Conservation (phyloP, 1,140 invertebrate genomes). For the Neodiprion virginianus region DNA sequence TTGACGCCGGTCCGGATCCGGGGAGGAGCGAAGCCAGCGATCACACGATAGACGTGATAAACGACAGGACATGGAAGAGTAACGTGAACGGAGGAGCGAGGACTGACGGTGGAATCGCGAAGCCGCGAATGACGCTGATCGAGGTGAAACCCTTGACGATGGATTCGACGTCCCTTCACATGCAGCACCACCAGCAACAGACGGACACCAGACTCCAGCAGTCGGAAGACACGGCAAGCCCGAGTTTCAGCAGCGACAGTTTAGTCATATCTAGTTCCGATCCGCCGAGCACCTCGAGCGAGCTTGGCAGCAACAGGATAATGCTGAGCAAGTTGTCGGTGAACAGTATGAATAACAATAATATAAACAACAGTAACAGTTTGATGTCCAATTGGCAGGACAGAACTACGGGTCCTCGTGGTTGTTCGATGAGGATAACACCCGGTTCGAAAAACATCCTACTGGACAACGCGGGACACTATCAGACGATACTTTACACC, state of each 20-base stretch:
- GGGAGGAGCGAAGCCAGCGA: background rate
- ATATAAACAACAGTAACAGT: constrained; percentile 18
- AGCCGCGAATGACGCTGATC: constrained; percentile 46
- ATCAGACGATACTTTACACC: constrained; percentile 72
- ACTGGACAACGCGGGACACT: constrained; percentile 75
- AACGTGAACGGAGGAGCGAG: background rate
- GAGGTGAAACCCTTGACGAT: constrained; percentile 44
- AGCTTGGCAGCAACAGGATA: constrained; percentile 29
- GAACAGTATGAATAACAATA: constrained; percentile 24
- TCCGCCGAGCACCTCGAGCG: constrained; percentile 56
- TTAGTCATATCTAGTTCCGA: constrained; percentile 55
- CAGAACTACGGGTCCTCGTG: constrained; percentile 67
- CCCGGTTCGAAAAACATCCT: constrained; percentile 79
- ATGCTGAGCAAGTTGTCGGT: constrained; percentile 31
- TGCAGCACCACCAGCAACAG: background rate
- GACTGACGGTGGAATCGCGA: constrained; percentile 21
- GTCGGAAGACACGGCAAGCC: constrained; percentile 47
- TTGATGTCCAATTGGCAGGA: constrained; percentile 46
- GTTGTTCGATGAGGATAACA: constrained; percentile 75
- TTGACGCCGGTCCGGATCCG: constrained; percentile 18
- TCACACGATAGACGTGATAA: constrained; percentile 50
- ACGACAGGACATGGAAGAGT: constrained; percentile 53
- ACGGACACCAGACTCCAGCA: constrained; percentile 16
- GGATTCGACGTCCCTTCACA: constrained; percentile 1
- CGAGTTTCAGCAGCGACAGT: constrained; percentile 56